phyloP scores from a whole-genome alignment of 2,888 invertebrate genomes.

The Chloroclysta siterata region DNA sequence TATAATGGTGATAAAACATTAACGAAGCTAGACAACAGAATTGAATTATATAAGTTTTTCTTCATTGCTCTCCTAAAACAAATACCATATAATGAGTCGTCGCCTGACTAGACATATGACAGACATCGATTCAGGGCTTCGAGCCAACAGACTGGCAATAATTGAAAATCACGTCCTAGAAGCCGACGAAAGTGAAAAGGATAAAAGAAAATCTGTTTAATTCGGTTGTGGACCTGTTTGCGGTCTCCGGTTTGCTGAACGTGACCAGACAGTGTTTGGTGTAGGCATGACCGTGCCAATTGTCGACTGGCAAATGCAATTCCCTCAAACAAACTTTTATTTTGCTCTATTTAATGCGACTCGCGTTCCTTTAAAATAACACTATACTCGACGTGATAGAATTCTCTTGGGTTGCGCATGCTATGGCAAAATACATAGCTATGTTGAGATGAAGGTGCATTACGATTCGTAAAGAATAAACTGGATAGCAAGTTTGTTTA shows the following conservation, averaged over 20 bases:
- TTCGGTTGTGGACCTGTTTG: constrained; percentile 75
- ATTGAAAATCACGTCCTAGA: constrained; percentile 64
- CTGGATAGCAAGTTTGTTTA: constrained; percentile 48
- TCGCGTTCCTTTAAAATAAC: constrained; percentile 34
- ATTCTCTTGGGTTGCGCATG: constrained; percentile 9
- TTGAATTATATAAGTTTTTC: constrained; percentile 37
- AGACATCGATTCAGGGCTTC: constrained; percentile 59
- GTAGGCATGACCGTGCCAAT: constrained; percentile 67
- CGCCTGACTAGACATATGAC: constrained; percentile 61
- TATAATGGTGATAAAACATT: neutral
- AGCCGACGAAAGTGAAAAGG: constrained; percentile 68
- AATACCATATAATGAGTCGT: constrained; percentile 52
- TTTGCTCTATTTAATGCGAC: constrained; percentile 32
- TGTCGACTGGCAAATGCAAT: constrained; percentile 57
- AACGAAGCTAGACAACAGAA: constrained; percentile 18
- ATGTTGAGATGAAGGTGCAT: constrained; percentile 18
- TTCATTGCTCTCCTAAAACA: constrained; percentile 45
- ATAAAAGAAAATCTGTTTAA: constrained; percentile 65
- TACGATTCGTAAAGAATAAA: constrained; percentile 25
- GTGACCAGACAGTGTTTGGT: constrained; percentile 77
- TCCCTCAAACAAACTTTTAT: constrained; percentile 52
- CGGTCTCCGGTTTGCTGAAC: constrained; percentile 78
- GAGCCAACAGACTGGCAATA: constrained; percentile 58
- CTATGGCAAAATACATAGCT: neutral
- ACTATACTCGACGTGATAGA: constrained; percentile 21